Conservation (phyloP, 1,140 invertebrate species). For the Trichogramma pretiosum region DNA sequence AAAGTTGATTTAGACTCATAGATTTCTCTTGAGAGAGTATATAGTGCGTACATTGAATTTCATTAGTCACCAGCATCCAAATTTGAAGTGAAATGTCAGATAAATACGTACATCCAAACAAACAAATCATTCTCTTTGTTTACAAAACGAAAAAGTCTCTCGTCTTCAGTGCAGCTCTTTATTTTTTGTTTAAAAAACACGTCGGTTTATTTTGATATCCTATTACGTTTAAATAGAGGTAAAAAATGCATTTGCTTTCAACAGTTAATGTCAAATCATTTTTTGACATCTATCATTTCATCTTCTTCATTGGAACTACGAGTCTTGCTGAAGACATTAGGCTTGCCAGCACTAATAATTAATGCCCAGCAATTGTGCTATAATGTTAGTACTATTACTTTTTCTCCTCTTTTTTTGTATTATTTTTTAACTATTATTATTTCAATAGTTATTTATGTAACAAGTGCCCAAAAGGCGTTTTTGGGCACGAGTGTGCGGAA, state of each 20-base stretch:
- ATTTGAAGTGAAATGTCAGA: slow-evolving; percentile 28
- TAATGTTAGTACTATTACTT: slow-evolving; percentile 32
- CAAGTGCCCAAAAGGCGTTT: too few species aligned
- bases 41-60: slow-evolving; percentile 35
- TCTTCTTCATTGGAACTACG: slow-evolving; percentile 30
- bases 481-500: too few species aligned
- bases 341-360: slow-evolving; percentile 46
- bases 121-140: too few species aligned
- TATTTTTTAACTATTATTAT: too few species aligned
- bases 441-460: too few species aligned
- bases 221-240: slow-evolving; percentile 10
- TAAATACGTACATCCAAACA: too few species aligned
- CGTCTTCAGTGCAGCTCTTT: too few species aligned
- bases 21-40: slow-evolving; percentile 31
- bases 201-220: background rate
- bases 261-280: slow-evolving; percentile 11
- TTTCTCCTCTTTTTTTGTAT: slow-evolving; percentile 30
- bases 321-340: slow-evolving; percentile 37
- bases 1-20: slow-evolving; percentile 38
- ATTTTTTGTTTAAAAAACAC: too few species aligned
- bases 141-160: too few species aligned
- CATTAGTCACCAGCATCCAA: slow-evolving; percentile 39
- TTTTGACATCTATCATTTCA: slow-evolving; percentile 25
- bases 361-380: slow-evolving; percentile 46
- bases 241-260: slow-evolving; percentile 15